Evolutionary conservation across 1,140 invertebrate species (phyloP), one percentile per base, ranked within the genome.

Genomic region (Meloidogyne chitwoodi): DNA sequence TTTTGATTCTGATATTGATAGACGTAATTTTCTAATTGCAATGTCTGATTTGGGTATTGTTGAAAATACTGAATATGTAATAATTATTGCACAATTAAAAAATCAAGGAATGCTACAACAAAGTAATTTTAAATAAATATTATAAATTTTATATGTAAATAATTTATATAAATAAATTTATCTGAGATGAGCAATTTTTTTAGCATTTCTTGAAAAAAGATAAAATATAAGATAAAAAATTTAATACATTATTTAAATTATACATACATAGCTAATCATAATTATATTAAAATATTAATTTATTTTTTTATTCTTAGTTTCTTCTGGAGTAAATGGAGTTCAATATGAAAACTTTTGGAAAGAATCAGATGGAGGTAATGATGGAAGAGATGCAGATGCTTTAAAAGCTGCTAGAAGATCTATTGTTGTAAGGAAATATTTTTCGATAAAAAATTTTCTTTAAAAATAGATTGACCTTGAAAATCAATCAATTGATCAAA

Each of bases 21-120:
- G 75, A n/a, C 81, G 80, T n/a, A 73, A 80, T 48, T 81, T 81
- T 24, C 34, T 80, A n/a, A 12, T 80, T 16, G 48, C 34, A n/a
- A 80, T 72, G 24, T 44, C 72, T 34, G 79, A 80, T 56, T 27
- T 67, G 56, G 69, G 71, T 8, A 41, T 80, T 76, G 41, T 56
- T n/a, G 16, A 68, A 22, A 82, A 31, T 12, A 61, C 79, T 29
- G 79, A 80, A 48, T 80, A 71, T 67, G 79, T 80, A n/a, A 79
- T 62, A 26, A 78, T 80, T 22, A 38, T 81, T 27, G 34, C 78
- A 14, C 38, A 68, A 61, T 27, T 80, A 19, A 44, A 41, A 31
- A 81, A 44, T 65, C 80, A 81, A 67, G 79, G 79, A 69, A 82
- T 74, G 41, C 41, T 81, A 16, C 64, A 66, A 66, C 27, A 29